phyloP scores from a whole-genome alignment of 2,113 vertebrate species.

The Microtus oregoni region DNA sequence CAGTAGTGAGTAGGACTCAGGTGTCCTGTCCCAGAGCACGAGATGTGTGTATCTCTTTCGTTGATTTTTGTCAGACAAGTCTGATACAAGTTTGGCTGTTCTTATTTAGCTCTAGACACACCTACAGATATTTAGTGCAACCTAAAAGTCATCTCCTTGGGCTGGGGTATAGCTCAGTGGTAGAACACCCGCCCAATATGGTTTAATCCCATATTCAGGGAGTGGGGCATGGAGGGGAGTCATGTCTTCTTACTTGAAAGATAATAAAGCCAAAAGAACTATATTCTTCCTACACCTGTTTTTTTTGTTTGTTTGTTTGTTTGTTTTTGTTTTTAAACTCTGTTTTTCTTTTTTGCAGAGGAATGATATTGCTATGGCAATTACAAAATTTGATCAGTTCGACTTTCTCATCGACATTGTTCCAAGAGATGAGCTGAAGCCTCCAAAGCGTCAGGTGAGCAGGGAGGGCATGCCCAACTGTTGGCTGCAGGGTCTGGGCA shows the following conservation, averaged over 20 bases:
- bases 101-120: constrained; percentile 27
- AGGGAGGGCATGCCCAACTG: not conserved
- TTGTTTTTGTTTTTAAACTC: constrained; percentile 61
- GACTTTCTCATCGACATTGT: constrained; percentile 99
- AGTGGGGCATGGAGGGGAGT: not conserved
- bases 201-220: not conserved
- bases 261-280: constrained; percentile 43
- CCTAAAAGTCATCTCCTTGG: constrained; percentile 17
- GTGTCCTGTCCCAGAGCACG: not conserved
- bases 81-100: constrained; percentile 10
- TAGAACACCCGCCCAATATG: not conserved
- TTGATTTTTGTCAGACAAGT: not conserved
- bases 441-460: constrained; percentile 97
- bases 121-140: constrained; percentile 5
- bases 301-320: constrained; percentile 48
- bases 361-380: constrained; percentile 99
- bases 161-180: not conserved
- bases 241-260: constrained; percentile 40
- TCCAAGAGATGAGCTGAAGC: constrained; percentile 97
- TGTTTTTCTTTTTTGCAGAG: constrained; percentile 88
- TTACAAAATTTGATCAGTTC: constrained; percentile 99
- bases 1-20: not conserved
- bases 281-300: constrained; percentile 11
- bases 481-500: not conserved
- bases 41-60: not conserved